These are phyloP conservation scores for Anisognathus igniventris DNA, from an alignment of 2,797 vertebrate species.

Conservation along the genomic window DNA sequence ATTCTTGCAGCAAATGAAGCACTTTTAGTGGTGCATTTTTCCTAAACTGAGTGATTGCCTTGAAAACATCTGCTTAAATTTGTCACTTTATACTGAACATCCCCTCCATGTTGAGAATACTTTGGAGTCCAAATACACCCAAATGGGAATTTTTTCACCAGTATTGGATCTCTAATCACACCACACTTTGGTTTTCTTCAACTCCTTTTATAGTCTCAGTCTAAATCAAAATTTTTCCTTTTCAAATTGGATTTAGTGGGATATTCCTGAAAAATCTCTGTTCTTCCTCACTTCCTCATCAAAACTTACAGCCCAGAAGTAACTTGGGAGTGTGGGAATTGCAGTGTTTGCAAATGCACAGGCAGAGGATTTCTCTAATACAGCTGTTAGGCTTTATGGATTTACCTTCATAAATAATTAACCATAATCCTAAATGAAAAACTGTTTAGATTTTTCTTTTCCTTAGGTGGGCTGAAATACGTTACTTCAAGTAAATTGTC, in stretches of 20 bases:
- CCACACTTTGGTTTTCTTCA: not conserved
- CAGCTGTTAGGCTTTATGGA: not conserved
- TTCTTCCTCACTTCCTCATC: not conserved
- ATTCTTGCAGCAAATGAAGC: not conserved
- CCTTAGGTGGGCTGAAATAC: not conserved
- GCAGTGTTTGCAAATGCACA: not conserved
- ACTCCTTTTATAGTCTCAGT: not conserved
- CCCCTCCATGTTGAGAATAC: not conserved
- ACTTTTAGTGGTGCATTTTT: not conserved
- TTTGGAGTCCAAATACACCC: not conserved
- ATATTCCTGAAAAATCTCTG: not conserved
- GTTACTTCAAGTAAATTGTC: not conserved
- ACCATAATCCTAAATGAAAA: not conserved
- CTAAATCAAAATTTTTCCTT: not conserved
- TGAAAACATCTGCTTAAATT: not conserved
- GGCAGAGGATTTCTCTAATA: not conserved
- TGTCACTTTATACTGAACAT: not conserved
- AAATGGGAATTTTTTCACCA: not conserved
- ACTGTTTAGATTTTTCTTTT: not conserved
- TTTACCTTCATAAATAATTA: slow-evolving; percentile 32
- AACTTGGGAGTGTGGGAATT: not conserved
- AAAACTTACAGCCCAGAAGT: not conserved
- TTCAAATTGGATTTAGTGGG: not conserved
- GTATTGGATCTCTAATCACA: not conserved
- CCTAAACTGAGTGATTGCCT: not conserved